Base-by-base conservation (phyloP, 1,140 invertebrate genomes). In the Glossosoma conforme region DNA sequence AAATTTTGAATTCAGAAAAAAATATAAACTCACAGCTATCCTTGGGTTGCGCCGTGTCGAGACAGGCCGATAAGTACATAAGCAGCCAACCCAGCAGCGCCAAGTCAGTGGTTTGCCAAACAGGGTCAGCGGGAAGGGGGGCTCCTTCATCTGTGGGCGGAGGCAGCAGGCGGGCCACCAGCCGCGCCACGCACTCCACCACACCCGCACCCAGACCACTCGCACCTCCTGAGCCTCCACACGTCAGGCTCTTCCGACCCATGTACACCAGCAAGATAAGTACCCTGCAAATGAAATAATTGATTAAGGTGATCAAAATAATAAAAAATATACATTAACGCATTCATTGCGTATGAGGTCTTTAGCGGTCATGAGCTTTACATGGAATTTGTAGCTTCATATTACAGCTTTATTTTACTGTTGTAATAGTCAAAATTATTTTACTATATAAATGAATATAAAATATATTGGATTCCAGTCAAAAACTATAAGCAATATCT, bases 201-300 rank as follows among this genome's bases (percentile, higher is more conserved):
- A 74, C 65, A 52, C 68, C 63, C 42, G 72, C 70, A 21, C 74
- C 65, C 30, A 74, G 65, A 49, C 68, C 67, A n/a, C 37, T 32
- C 19, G 28, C 43, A 25, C 19, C 25, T 8, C 22, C 24, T 14
- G n/a, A 14, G 41, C 66, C 63, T 0, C 53, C 53, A 11, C 56
- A 55, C 19, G 54, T 33, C 56, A 91, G 70, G 47, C 87, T 87
- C 61, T 89, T 90, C 52, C 90, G 85, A 19, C 87, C 87, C 70
- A 95, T 80, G 67, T 90, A 92, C 41, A 89, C 87, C 33, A 94
- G 68, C 35, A 94, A 73, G 52, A 93, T 85, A 62, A 96, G 91
- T 22, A 93, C 85, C 61, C 91, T 91, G 67, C 14, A 70, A 50
- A 25, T 11, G 14, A 8, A 38, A 38, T 4, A n/a, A n/a, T n/a